Percentiles rank a stretch among this genome's conserved stretches.
Evolutionary conservation across 2,113 vertebrate genomes (phyloP).

Genomic region (Halichoerus grypus): DNA sequence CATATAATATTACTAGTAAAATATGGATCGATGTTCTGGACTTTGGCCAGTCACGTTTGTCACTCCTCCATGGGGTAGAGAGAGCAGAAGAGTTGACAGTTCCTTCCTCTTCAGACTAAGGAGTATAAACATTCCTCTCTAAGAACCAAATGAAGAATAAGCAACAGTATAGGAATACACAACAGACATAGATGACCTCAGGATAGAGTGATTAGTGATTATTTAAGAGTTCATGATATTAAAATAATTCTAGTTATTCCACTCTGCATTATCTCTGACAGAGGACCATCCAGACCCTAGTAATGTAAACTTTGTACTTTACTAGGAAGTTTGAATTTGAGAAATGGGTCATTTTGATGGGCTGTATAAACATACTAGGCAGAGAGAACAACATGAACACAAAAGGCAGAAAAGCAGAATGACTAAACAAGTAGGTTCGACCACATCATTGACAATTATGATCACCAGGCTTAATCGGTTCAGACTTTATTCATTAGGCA

Average conservation of each 20-base stretch:
- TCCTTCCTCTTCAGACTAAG: neutral
- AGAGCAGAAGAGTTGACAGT: neutral
- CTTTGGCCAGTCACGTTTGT: neutral
- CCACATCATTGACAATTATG: neutral
- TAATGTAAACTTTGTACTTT: neutral
- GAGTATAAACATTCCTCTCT: neutral
- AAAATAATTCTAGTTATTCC: neutral
- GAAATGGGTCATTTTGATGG: neutral
- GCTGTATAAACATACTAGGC: neutral
- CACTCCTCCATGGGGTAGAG: neutral
- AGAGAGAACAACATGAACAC: neutral
- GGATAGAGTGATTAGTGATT: neutral
- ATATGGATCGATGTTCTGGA: neutral
- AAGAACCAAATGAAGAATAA: neutral
- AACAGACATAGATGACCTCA: neutral
- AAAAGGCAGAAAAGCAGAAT: neutral
- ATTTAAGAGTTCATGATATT: constrained; percentile 8
- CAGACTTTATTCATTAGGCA: constrained; percentile 18
- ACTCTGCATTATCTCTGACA: neutral
- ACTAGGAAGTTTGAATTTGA: neutral
- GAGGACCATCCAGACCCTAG: neutral
- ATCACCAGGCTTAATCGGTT: neutral
- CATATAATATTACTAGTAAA: neutral
- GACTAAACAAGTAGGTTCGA: neutral
- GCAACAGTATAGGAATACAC: neutral